Evolutionary conservation across 2,797 vertebrate species (phyloP), one percentile per base, ranked within the genome.

Genomic region (Taenioides sp.): DNA sequence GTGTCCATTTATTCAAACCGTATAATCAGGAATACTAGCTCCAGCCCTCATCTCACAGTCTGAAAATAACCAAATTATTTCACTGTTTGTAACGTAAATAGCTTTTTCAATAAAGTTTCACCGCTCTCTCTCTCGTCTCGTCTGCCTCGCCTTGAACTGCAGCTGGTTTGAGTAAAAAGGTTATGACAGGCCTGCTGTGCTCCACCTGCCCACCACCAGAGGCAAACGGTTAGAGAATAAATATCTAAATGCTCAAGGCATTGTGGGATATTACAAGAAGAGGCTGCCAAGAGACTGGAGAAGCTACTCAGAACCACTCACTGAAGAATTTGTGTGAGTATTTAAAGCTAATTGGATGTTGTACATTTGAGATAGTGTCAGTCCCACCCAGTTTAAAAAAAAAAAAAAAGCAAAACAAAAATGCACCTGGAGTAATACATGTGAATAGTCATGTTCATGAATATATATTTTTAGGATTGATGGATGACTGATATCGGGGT

Each of bases 81-180:
- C 49, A 65, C 23, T 50, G 47, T 27, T 25, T 25, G 25, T 28
- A 65, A 50, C 14, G 18, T 50, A 66, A 66, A 49, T 27, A 66
- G 25, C 43, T 9, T 27, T 54, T 20, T 54, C 65, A 34, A 18
- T 47, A 47, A 18, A 63, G 61, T 25, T 7, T 16, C 14, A 43
- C 40, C 14, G 4, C 52, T n/a, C 23, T 50, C 50, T n/a, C 16
- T 50, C 3, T 18, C 1, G 47, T n/a, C 25, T 67, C 27, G 10
- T 20, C 65, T 12, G 17, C 65, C 27, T 67, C 27, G 20, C 20
- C 65, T 67, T 55, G 18, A 67, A 52, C 65, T 67, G 47, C 52
- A 69, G 67, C 67, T 69, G 65, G 25, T 67, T 67, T 67, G 47
- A 67, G 25, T 67, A 67, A 67, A 65, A 67, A 67, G 28, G 49